These are phyloP conservation scores for Phocides pigmalion DNA, from an alignment of 1,140 invertebrate genomes.

Conservation along the genomic window DNA sequence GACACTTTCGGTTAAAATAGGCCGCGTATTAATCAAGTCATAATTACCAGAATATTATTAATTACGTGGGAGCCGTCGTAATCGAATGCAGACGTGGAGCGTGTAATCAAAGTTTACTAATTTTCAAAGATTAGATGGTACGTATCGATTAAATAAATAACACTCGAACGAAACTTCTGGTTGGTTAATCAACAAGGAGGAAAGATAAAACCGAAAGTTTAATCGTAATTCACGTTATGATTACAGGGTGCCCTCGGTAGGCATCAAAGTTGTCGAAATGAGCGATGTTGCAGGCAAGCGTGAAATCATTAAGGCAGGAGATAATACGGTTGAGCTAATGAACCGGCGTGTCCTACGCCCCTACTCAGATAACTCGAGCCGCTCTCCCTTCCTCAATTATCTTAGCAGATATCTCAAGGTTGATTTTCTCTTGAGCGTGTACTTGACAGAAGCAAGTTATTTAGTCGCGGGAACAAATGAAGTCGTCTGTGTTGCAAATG, in stretches of 20 bases:
- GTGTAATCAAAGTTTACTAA: slow-evolving; percentile 66
- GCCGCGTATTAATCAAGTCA: slow-evolving; percentile 28
- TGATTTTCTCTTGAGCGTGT: slow-evolving; percentile 25
- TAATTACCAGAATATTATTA: slow-evolving; percentile 35
- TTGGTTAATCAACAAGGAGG: slow-evolving; percentile 62
- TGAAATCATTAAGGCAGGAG: slow-evolving; percentile 72
- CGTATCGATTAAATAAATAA: slow-evolving; percentile 70
- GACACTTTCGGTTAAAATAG: slow-evolving; percentile 11
- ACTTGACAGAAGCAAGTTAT: slow-evolving; percentile 27
- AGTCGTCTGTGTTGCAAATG: slow-evolving; percentile 9
- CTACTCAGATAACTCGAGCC: slow-evolving; percentile 49
- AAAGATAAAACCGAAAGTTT: slow-evolving; percentile 73
- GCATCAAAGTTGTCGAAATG: slow-evolving; percentile 69
- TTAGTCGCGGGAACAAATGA: slow-evolving; percentile 18
- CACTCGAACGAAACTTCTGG: slow-evolving; percentile 61
- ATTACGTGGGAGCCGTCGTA: slow-evolving; percentile 42
- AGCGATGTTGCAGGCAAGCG: slow-evolving; percentile 59
- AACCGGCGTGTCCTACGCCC: slow-evolving; percentile 49
- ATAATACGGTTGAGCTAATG: slow-evolving; percentile 72
- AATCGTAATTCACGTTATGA: slow-evolving; percentile 72
- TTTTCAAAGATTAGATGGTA: slow-evolving; percentile 63
- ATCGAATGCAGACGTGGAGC: slow-evolving; percentile 48
- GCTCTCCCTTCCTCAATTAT: slow-evolving; percentile 39
- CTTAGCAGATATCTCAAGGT: slow-evolving; percentile 26
- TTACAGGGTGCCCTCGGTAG: slow-evolving; percentile 49